phyloP scores from a whole-genome alignment of 2,113 vertebrate species.

The Erythrocercus mccallii region DNA sequence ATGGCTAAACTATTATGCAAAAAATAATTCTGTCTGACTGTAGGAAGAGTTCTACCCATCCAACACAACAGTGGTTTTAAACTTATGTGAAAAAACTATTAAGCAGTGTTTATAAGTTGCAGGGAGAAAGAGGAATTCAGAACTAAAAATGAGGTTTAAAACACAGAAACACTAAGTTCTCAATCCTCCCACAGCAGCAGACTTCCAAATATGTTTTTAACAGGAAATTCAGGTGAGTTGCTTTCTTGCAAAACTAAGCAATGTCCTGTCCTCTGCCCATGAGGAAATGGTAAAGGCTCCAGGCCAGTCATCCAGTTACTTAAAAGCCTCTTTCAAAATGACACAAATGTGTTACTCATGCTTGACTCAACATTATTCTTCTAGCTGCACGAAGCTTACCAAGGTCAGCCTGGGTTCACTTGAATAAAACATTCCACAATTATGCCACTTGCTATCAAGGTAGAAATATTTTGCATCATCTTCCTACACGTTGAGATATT shows the following conservation, averaged over 20 bases:
- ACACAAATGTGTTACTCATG: neutral
- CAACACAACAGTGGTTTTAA: neutral
- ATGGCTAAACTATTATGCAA: neutral
- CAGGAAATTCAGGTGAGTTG: neutral
- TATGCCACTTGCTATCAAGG: neutral
- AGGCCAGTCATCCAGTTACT: neutral
- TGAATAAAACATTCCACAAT: neutral
- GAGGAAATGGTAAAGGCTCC: neutral
- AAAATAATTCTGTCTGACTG: neutral
- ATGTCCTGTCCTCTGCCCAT: neutral
- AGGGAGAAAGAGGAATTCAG: neutral
- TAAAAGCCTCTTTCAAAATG: neutral
- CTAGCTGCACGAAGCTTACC: neutral
- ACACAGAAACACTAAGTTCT: neutral
- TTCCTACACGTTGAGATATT: neutral
- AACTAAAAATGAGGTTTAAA: neutral
- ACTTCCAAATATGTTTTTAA: neutral
- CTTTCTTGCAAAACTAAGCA: neutral
- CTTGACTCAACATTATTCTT: neutral
- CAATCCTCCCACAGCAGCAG: neutral
- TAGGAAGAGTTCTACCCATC: neutral
- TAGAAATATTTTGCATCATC: neutral
- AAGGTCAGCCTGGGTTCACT: neutral
- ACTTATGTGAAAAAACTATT: rapidly evolving
- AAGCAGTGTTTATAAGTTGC: neutral